Percentiles rank a stretch among this genome's conserved stretches.
Conservation (phyloP, 2,113 vertebrate genomes). For the Noturus placidus region DNA sequence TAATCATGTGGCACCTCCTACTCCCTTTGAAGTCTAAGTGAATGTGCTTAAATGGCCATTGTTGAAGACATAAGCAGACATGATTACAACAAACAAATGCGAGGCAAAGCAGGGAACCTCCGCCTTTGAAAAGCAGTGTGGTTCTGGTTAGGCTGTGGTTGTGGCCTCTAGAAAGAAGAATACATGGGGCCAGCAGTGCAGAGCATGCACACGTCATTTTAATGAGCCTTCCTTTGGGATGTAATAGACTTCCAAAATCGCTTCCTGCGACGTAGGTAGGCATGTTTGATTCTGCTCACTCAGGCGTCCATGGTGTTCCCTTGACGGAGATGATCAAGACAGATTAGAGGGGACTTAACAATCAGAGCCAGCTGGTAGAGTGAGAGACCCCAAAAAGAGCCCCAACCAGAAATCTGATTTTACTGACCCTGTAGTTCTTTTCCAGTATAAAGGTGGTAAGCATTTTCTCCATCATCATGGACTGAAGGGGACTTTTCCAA, state of each 20-base stretch:
- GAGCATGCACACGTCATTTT: slow-evolving; percentile 45
- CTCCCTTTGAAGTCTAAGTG: slow-evolving; percentile 39
- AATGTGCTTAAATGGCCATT: slow-evolving; percentile 45
- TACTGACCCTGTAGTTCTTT: slow-evolving; percentile 37
- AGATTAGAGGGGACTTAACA: slow-evolving; percentile 48
- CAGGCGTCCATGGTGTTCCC: slow-evolving; percentile 50
- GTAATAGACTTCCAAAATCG: slow-evolving; percentile 50
- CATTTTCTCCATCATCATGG: slow-evolving; percentile 23
- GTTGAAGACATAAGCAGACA: slow-evolving; percentile 44
- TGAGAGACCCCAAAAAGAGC: slow-evolving; percentile 38
- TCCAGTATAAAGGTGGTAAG: slow-evolving; percentile 29
- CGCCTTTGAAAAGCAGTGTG: slow-evolving; percentile 29
- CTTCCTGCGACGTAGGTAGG: slow-evolving; percentile 50
- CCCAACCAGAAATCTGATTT: slow-evolving; percentile 39
- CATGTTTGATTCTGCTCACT: slow-evolving; percentile 53
- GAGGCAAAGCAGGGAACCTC: slow-evolving; percentile 37
- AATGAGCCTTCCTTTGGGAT: slow-evolving; percentile 47
- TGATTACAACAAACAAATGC: slow-evolving; percentile 46
- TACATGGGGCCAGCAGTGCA: slow-evolving; percentile 12
- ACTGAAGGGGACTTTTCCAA: not conserved
- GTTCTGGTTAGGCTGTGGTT: slow-evolving; percentile 41
- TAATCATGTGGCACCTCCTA: slow-evolving; percentile 38
- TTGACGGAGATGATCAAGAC: slow-evolving; percentile 48
- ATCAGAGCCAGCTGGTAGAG: slow-evolving; percentile 49
- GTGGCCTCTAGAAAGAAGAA: slow-evolving; percentile 22